Percentiles rank a stretch among this genome's conserved stretches.
Evolutionary conservation across 1,140 invertebrate species (phyloP).

Genomic region (Panagrolaimus sp.): DNA sequence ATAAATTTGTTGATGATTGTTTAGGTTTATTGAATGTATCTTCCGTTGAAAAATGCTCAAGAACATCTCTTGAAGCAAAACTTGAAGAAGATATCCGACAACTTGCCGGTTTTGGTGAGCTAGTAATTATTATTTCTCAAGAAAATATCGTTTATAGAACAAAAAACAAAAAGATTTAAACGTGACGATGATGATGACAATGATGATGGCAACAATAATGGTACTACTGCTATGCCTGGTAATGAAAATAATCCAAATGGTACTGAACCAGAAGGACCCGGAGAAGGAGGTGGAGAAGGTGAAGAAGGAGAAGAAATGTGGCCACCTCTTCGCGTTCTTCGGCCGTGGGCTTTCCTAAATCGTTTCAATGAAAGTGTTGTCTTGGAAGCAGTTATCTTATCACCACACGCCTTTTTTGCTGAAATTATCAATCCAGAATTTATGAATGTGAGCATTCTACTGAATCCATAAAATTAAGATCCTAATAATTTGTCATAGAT

Average conservation of each 20-base stretch:
- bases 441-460: conserved; percentile 13
- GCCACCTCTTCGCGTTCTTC: neutral
- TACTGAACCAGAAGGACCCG: neutral
- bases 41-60: neutral
- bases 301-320: neutral
- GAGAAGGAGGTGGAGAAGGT: neutral
- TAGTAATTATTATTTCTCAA: neutral
- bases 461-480: neutral
- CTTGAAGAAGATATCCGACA: neutral
- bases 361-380: conserved; percentile 25
- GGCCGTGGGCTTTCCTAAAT: conserved; percentile 20
- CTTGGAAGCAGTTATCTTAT: conserved; percentile 24
- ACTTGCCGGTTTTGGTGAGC: neutral
- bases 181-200: neutral
- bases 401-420: conserved; percentile 28
- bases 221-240: too few relatives aligned
- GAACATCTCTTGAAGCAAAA: neutral
- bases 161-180: neutral
- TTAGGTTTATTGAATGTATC: neutral
- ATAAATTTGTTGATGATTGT: neutral
- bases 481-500: conserved; percentile 3
- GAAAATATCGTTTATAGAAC: neutral
- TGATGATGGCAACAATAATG: too few relatives aligned
- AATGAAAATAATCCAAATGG: too few relatives aligned
- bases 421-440: conserved; percentile 26